phyloP scores from a whole-genome alignment of 2,888 invertebrate species.

The Andrena marginata region DNA sequence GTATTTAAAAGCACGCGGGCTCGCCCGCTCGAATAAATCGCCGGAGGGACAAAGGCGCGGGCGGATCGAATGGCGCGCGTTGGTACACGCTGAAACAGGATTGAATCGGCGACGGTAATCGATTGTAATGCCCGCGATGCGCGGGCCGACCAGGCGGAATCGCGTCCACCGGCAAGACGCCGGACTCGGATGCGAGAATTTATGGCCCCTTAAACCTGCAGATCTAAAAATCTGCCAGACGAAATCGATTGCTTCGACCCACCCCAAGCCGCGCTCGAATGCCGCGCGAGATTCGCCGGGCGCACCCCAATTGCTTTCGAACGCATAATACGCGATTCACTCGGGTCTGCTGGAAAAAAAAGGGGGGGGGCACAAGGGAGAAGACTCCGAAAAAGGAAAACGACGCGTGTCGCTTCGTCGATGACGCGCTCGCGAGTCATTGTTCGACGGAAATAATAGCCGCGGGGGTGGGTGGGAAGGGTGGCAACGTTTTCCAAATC shows the following conservation, averaged over 20 bases:
- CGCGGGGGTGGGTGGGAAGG: too few relatives aligned
- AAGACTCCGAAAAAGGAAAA: too few relatives aligned
- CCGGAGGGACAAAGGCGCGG: conserved; percentile 24
- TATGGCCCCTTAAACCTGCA: too few relatives aligned
- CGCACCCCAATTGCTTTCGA: too few relatives aligned
- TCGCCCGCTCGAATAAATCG: conserved; percentile 27
- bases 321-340: too few relatives aligned
- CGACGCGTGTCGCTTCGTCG: conserved; percentile 13
- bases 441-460: conserved; percentile 29
- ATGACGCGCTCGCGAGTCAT: conserved; percentile 27
- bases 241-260: too few relatives aligned
- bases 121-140: conserved; percentile 12
- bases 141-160: neutral
- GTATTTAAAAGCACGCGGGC: conserved; percentile 21
- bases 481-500: neutral
- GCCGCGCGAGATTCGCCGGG: too few relatives aligned
- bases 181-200: neutral
- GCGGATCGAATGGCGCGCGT: neutral
- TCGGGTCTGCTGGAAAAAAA: too few relatives aligned
- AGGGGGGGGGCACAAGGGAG: too few relatives aligned
- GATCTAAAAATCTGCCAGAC: too few relatives aligned
- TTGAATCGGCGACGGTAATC: conserved; percentile 5
- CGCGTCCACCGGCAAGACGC: neutral
- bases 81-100: conserved; percentile 16
- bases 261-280: too few relatives aligned